Base-by-base conservation (phyloP, 2,797 vertebrate species). In the Otolemur crassicaudatus region DNA sequence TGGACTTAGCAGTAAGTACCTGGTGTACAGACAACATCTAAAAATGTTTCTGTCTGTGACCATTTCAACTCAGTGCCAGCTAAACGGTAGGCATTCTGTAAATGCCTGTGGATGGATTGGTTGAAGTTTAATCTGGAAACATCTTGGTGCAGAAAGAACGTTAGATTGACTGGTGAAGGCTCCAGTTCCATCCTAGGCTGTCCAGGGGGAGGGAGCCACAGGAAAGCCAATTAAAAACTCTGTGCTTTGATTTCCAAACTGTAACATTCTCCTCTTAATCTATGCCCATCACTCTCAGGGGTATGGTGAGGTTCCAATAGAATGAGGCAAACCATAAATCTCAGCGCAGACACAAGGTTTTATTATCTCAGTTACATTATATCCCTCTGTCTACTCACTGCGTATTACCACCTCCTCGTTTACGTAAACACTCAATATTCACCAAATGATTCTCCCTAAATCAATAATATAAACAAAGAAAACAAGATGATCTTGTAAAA, bases 391-490 rank as follows among this genome's bases (percentile, higher is more conserved):
- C 84, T 96, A 75, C 22, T 81, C 70, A 72, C 67, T 1, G 3
- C 34, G 79, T 79, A 93, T 96, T 84, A 94, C 76, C 69, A 88
- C 75, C 70, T 94, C 97, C 90, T 96, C 27, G 0, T 97, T 97
- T 89, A 97, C 72, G 49, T 86, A 85, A 97, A 91, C 90, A 97
- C 53, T 97, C 96, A 82, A 93, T 96, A 97, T 86, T 97, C 95
- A 92, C 96, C 79, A 96, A 97, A 96, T 95, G 77, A 96, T 95
- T 97, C 91, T 92, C 46, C 85, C 85, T 94, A 97, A 98, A 97
- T 98, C 97, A 98, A 97, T 97, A 98, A 97, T 92, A 97, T 97
- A 98, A 97, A 98, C 93, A 96, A 98, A 98, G 97, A 94, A 95
- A 97, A 96, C 90, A 90, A 98, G 95, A 97, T 97, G 63, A 94